These are phyloP conservation scores for Apocheima hispidaria DNA, from an alignment of 2,888 invertebrate genomes.

Conservation along the genomic window DNA sequence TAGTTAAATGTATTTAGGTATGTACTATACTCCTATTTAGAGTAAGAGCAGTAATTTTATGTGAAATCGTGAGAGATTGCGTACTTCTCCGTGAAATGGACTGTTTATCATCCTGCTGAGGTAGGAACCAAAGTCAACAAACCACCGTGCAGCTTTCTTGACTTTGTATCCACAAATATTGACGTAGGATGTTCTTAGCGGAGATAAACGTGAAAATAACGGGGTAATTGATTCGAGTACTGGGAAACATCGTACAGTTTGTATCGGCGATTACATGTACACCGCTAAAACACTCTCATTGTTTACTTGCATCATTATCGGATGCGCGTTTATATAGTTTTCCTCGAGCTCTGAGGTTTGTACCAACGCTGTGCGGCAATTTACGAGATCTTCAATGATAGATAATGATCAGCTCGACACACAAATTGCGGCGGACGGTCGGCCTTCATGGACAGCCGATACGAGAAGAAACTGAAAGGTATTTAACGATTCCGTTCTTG, in stretches of 20 bases:
- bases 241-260: conserved; percentile 64
- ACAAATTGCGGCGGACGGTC: conserved; percentile 63
- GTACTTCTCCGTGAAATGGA: conserved; percentile 31
- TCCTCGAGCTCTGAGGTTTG: conserved; percentile 40
- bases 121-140: conserved; percentile 51
- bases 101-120: conserved; percentile 52
- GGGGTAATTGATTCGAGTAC: conserved; percentile 68
- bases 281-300: conserved; percentile 71
- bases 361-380: conserved; percentile 58
- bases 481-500: conserved; percentile 19
- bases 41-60: conserved; percentile 28
- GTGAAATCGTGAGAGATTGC: conserved; percentile 40
- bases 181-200: conserved; percentile 70
- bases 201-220: conserved; percentile 73
- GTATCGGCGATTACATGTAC: conserved; percentile 70
- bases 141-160: conserved; percentile 58
- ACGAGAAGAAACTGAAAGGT: conserved; percentile 24
- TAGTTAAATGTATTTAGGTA: conserved; percentile 36
- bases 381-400: conserved; percentile 68
- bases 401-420: conserved; percentile 73
- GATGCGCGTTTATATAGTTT: conserved; percentile 46
- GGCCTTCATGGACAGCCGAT: conserved; percentile 35
- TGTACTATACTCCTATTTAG: conserved; percentile 6
- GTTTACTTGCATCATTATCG: conserved; percentile 70
- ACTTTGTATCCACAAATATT: conserved; percentile 72